These are phyloP conservation scores for Pelodytes ibericus DNA, from an alignment of 2,797 vertebrate species.

Conservation along the genomic window DNA sequence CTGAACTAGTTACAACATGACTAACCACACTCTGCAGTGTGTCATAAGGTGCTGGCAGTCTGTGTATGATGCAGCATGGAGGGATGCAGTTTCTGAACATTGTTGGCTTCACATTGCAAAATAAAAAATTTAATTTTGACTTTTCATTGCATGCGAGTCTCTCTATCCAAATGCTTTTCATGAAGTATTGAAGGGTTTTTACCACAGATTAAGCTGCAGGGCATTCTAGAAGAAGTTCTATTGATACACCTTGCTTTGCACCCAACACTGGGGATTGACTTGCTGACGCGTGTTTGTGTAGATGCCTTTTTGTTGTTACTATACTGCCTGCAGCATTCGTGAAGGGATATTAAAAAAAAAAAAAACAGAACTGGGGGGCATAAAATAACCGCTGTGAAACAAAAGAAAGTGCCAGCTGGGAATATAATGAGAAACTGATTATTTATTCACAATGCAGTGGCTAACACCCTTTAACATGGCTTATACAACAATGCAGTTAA, in stretches of 20 bases:
- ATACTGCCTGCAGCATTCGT: not conserved
- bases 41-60: too few species aligned
- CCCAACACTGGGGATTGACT: not conserved
- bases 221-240: too few species aligned
- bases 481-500: not conserved
- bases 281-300: not conserved
- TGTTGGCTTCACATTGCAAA: too few species aligned
- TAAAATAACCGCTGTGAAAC: not conserved
- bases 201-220: too few species aligned
- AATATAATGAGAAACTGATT: constrained; percentile 15
- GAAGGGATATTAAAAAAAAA: not conserved
- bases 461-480: not conserved
- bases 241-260: not conserved
- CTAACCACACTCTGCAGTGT: too few species aligned
- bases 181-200: too few species aligned
- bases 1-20: too few species aligned
- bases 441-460: constrained; percentile 11
- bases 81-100: too few species aligned
- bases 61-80: too few species aligned
- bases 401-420: not conserved
- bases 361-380: not conserved
- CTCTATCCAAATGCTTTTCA: too few species aligned
- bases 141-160: too few species aligned
- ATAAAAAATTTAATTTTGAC: too few species aligned
- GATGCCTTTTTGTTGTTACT: not conserved